Conservation (phyloP, 2,113 vertebrate genomes). For the Diphyllodes magnificus region DNA sequence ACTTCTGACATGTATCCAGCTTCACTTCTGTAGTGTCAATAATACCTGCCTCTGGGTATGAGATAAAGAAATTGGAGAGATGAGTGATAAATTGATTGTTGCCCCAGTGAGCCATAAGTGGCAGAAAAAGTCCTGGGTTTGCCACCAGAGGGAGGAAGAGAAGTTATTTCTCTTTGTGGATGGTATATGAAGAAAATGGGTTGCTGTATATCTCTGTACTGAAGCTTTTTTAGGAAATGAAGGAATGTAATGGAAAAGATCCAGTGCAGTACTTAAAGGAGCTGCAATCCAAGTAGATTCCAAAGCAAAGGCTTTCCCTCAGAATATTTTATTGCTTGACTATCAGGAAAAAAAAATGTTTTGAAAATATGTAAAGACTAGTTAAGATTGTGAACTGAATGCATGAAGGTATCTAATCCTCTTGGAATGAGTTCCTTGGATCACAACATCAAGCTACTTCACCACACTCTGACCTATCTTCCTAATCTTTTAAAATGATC, state of each 20-base stretch:
- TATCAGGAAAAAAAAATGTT: not conserved
- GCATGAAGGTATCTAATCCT: not conserved
- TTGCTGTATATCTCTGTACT: not conserved
- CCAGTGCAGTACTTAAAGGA: not conserved
- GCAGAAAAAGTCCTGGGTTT: not conserved
- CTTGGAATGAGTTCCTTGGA: not conserved
- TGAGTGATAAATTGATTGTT: not conserved
- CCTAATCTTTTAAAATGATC: not conserved
- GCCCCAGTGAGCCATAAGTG: not conserved
- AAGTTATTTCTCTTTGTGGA: not conserved
- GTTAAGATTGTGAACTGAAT: not conserved
- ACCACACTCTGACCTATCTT: not conserved
- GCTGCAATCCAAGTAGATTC: not conserved
- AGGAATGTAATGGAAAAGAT: not conserved
- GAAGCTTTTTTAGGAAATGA: not conserved
- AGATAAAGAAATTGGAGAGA: not conserved
- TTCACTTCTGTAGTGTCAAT: not conserved
- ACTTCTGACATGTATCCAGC: not conserved
- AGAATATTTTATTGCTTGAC: not conserved
- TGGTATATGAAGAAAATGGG: not conserved
- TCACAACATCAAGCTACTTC: not conserved
- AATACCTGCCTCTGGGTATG: not conserved
- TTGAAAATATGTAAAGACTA: not conserved
- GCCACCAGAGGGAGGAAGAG: conserved; percentile 41
- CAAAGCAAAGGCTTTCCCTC: not conserved